Conservation (phyloP, 2,113 vertebrate genomes). For the Procavia capensis region DNA sequence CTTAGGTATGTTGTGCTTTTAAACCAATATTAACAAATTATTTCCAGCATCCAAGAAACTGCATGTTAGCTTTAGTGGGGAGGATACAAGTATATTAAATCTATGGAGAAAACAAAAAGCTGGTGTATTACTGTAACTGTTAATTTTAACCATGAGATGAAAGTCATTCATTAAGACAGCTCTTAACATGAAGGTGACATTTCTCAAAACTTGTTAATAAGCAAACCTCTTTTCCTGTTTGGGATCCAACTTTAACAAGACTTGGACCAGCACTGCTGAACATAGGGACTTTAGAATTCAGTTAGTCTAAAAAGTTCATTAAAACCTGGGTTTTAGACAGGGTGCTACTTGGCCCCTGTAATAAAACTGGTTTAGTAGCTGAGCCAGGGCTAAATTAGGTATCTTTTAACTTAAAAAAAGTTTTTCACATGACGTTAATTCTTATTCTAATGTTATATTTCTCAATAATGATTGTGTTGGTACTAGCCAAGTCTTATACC, state of each 20-base stretch:
- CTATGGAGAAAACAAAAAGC: background rate
- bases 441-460: conserved; percentile 23
- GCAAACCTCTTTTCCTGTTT: background rate
- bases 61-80: background rate
- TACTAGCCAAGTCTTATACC: background rate
- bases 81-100: background rate
- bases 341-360: background rate
- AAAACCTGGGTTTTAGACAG: background rate
- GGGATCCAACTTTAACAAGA: background rate
- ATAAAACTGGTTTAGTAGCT: background rate
- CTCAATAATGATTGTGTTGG: conserved; percentile 15
- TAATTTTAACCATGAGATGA: background rate
- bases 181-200: background rate
- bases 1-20: background rate
- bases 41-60: background rate
- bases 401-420: background rate
- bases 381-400: background rate
- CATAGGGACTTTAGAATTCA: background rate
- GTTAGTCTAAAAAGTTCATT: background rate
- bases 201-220: conserved; percentile 4
- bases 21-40: conserved; percentile 11
- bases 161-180: background rate
- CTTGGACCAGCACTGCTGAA: background rate
- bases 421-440: background rate
- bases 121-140: background rate